These are phyloP conservation scores for Cheilosia grossa DNA, from an alignment of 2,888 invertebrate species.

Conservation along the genomic window DNA sequence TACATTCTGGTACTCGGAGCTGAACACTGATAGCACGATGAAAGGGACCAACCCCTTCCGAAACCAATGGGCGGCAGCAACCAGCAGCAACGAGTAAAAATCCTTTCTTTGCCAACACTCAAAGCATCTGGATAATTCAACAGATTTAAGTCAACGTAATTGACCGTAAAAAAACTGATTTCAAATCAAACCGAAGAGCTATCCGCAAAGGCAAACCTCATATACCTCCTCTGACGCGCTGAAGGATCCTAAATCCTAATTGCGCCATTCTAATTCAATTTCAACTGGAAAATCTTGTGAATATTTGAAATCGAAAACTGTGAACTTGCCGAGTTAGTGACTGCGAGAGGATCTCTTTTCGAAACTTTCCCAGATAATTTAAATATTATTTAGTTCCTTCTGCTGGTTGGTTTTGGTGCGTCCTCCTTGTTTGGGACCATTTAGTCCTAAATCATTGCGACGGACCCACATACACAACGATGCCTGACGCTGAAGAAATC, in stretches of 20 bases:
- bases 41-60: not conserved
- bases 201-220: slow-evolving; percentile 38
- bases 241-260: slow-evolving; percentile 38
- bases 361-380: slow-evolving; percentile 56
- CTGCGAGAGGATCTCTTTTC: slow-evolving; percentile 4
- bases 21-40: slow-evolving; percentile 1
- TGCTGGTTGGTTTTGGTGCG: not conserved
- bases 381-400: slow-evolving; percentile 45
- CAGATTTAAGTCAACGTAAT: slow-evolving; percentile 66
- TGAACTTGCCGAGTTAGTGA: slow-evolving; percentile 22
- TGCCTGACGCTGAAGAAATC: slow-evolving; percentile 12
- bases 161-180: slow-evolving; percentile 63
- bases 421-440: not conserved
- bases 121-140: slow-evolving; percentile 67
- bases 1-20: slow-evolving; percentile 33
- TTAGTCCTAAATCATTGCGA: slow-evolving; percentile 42
- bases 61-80: not conserved
- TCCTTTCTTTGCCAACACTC: slow-evolving; percentile 39
- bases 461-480: slow-evolving; percentile 1
- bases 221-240: slow-evolving; percentile 17
- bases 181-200: slow-evolving; percentile 52
- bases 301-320: slow-evolving; percentile 47
- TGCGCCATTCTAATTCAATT: slow-evolving; percentile 58
- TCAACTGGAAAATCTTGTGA: slow-evolving; percentile 47
- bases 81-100: slow-evolving; percentile 4